phyloP scores from a whole-genome alignment of 2,113 vertebrate genomes.

The Rhea pennata region DNA sequence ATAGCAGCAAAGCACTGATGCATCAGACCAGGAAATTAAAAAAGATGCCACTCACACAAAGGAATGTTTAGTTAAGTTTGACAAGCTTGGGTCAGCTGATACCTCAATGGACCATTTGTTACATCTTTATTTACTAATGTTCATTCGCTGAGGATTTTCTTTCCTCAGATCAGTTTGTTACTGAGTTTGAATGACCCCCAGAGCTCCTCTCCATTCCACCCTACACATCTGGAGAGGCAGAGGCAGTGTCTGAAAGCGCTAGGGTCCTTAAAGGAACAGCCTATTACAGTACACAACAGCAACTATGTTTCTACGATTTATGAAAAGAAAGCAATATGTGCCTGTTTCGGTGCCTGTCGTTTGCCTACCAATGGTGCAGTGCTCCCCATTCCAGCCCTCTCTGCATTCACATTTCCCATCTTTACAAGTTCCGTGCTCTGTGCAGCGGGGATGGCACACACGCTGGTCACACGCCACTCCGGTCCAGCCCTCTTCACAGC shows the following conservation, averaged over 20 bases:
- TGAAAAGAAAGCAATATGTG: constrained; percentile 89
- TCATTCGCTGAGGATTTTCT: background rate
- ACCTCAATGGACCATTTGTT: background rate
- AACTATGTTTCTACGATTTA: constrained; percentile 86
- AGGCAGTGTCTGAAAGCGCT: constrained; percentile 22
- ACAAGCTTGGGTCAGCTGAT: background rate
- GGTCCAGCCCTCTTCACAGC: constrained; percentile 98
- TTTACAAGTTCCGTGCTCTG: constrained; percentile 99
- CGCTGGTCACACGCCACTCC: constrained; percentile 95
- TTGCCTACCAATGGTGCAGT: constrained; percentile 99
- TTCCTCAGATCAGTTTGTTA: background rate
- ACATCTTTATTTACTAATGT: background rate
- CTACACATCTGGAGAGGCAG: constrained; percentile 28
- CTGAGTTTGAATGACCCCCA: background rate
- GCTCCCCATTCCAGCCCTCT: constrained; percentile 99
- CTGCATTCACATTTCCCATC: constrained; percentile 99
- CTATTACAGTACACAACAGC: constrained; percentile 74
- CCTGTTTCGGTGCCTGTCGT: constrained; percentile 86
- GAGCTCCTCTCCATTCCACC: background rate
- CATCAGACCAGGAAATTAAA: background rate
- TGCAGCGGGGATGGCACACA: constrained; percentile 96
- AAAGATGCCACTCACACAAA: constrained; percentile 12
- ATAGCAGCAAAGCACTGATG: background rate
- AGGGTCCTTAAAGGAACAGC: constrained; percentile 81
- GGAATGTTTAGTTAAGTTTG: constrained; percentile 33